Conservation (phyloP, 2,113 vertebrate species). For the Marmota flaviventris region DNA sequence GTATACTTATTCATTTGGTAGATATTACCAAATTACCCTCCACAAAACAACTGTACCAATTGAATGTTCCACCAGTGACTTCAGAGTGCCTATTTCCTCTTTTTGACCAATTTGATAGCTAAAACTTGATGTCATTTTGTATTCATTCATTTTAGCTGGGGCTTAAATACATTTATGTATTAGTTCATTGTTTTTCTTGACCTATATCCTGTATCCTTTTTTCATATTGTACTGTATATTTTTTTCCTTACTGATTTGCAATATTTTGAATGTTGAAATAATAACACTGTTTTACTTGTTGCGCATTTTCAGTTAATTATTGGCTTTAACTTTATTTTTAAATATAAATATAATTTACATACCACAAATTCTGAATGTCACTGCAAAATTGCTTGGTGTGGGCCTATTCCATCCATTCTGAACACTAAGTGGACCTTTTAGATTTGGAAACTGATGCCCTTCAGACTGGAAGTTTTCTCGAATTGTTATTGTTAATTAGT, state of each 20-base stretch:
- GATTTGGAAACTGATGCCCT: background rate
- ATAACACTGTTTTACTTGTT: background rate
- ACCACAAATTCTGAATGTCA: background rate
- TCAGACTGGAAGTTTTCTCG: background rate
- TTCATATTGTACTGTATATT: background rate
- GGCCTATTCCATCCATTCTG: background rate
- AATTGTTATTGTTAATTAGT: background rate
- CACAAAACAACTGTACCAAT: background rate
- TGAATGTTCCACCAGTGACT: background rate
- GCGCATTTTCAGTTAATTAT: background rate
- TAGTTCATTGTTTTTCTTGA: slow-evolving; percentile 16
- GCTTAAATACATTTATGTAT: background rate
- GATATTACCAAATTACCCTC: background rate
- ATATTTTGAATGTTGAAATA: background rate
- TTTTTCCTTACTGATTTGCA: background rate
- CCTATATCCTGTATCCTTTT: background rate
- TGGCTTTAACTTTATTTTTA: background rate
- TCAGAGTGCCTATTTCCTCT: background rate
- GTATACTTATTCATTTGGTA: background rate
- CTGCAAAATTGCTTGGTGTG: background rate
- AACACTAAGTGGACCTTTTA: background rate
- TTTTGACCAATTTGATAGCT: background rate
- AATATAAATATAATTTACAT: background rate
- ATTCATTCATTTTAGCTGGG: background rate
- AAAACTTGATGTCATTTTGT: background rate